Conservation (phyloP, 2,113 vertebrate genomes). For the Helogale parvula region DNA sequence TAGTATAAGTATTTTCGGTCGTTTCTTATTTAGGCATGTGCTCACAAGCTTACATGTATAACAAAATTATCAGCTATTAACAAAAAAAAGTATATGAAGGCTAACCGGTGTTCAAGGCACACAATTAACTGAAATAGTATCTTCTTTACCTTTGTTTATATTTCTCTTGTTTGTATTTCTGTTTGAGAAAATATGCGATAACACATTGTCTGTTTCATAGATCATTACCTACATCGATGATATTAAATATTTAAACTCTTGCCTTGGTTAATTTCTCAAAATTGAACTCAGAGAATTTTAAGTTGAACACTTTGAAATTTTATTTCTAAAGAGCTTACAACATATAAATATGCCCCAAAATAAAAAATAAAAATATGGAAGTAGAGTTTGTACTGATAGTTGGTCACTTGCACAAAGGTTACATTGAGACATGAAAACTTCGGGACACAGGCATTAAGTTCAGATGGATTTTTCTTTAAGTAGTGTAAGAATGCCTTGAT, state of each 20-base stretch:
- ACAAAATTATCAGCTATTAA: conserved; percentile 38
- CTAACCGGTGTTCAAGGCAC: conserved; percentile 58
- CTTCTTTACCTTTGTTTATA: conserved; percentile 31
- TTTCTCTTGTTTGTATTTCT: conserved; percentile 62
- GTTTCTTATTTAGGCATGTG: conserved; percentile 36
- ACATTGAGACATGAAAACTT: neutral
- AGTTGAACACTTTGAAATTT: neutral
- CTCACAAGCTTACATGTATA: neutral
- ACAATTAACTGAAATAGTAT: conserved; percentile 63
- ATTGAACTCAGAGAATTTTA: neutral
- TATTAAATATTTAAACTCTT: conserved; percentile 57
- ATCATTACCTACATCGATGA: conserved; percentile 10
- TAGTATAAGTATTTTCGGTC: conserved; percentile 28
- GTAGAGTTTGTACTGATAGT: neutral
- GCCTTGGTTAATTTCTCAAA: conserved; percentile 6
- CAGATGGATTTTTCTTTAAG: neutral
- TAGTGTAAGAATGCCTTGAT: neutral
- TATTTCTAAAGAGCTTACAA: neutral
- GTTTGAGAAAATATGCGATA: conserved; percentile 27
- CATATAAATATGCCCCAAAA: neutral
- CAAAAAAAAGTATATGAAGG: conserved; percentile 44
- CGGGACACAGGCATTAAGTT: neutral
- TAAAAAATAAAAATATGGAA: conserved; percentile 14
- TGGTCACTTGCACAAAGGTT: neutral
- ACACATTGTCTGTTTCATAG: conserved; percentile 52